Percentiles rank a stretch among this genome's conserved stretches.
These are phyloP conservation scores for Ochropleura leucogaster DNA, from an alignment of 2,888 invertebrate genomes.

Conservation along the genomic window DNA sequence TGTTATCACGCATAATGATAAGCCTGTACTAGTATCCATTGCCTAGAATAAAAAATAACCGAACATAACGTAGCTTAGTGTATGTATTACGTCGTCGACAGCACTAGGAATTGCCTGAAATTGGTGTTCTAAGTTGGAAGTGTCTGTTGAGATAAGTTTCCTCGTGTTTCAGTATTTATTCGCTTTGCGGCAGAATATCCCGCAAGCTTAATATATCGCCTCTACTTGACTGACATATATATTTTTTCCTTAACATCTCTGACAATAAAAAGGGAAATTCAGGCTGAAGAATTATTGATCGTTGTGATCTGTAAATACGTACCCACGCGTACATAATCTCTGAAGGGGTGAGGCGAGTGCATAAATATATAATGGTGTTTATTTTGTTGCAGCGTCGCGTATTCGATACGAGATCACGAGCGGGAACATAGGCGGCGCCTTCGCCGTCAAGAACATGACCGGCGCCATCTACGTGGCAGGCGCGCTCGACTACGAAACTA, in stretches of 20 bases:
- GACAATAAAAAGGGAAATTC: slow-evolving; percentile 36
- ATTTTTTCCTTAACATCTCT: slow-evolving; percentile 31
- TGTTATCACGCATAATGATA: slow-evolving; percentile 32
- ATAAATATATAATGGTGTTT: slow-evolving; percentile 68
- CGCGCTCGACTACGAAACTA: slow-evolving; percentile 98
- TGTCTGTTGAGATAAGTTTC: slow-evolving; percentile 53
- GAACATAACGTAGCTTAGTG: slow-evolving; percentile 22
- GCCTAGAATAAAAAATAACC: slow-evolving; percentile 44
- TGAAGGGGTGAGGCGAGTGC: slow-evolving; percentile 30
- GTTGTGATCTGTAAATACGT: slow-evolving; percentile 43
- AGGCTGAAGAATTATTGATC: slow-evolving; percentile 42
- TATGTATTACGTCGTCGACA: slow-evolving; percentile 44
- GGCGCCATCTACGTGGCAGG: slow-evolving; percentile 99
- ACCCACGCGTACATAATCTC: slow-evolving; percentile 38
- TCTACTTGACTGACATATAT: slow-evolving; percentile 47
- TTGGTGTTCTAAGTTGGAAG: slow-evolving; percentile 55
- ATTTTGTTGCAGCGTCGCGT: slow-evolving; percentile 95
- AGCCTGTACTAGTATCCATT: slow-evolving; percentile 28
- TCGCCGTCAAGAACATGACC: slow-evolving; percentile 99
- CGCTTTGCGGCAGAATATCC: slow-evolving; percentile 43
- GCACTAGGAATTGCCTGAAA: slow-evolving; percentile 53
- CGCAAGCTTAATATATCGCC: slow-evolving; percentile 36
- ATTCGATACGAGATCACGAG: slow-evolving; percentile 99
- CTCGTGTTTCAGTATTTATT: slow-evolving; percentile 53
- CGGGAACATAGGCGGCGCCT: slow-evolving; percentile 99